A percentile compares a stretch with the other conserved stretches of the same genome.
These are phyloP conservation scores for Gryllus bimaculatus DNA, from an alignment of 1,140 invertebrate species.

Conservation along the genomic window DNA sequence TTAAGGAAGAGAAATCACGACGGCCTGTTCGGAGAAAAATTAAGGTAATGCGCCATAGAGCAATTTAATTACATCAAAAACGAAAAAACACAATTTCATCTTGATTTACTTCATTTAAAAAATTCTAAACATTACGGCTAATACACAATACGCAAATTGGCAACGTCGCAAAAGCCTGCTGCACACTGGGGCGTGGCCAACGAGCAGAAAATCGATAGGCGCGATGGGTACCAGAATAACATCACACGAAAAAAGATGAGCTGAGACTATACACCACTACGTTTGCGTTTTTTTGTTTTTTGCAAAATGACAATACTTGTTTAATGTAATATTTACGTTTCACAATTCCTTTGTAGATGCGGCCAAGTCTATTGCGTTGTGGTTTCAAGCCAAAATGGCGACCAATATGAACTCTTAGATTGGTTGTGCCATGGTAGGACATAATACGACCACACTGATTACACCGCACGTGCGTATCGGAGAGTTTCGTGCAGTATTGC, in stretches of 20 bases:
- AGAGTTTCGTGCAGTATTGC: constrained; percentile 20
- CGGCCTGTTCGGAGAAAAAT: too few species aligned
- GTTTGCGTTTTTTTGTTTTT: too few species aligned
- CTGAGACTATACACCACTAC: neutral
- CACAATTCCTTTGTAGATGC: constrained; percentile 17
- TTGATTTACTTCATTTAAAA: too few species aligned
- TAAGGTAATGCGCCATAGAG: too few species aligned
- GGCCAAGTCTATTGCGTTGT: constrained; percentile 6
- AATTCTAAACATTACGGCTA: too few species aligned
- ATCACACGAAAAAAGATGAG: neutral
- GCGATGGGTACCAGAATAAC: neutral
- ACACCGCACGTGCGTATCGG: constrained; percentile 20
- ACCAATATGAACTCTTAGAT: constrained; percentile 22
- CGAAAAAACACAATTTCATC: too few species aligned
- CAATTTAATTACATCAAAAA: too few species aligned
- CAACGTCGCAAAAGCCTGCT: neutral
- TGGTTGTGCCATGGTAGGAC: constrained; percentile 23
- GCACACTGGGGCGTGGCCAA: neutral
- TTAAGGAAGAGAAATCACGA: too few species aligned
- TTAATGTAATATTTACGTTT: constrained; percentile 14
- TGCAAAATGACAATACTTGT: too few species aligned
- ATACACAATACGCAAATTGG: neutral
- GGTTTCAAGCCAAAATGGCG: constrained; percentile 22
- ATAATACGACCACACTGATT: constrained; percentile 23
- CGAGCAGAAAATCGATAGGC: neutral